These are phyloP conservation scores for Brachionus koreanus DNA, from an alignment of 1,140 invertebrate genomes.

Conservation along the genomic window DNA sequence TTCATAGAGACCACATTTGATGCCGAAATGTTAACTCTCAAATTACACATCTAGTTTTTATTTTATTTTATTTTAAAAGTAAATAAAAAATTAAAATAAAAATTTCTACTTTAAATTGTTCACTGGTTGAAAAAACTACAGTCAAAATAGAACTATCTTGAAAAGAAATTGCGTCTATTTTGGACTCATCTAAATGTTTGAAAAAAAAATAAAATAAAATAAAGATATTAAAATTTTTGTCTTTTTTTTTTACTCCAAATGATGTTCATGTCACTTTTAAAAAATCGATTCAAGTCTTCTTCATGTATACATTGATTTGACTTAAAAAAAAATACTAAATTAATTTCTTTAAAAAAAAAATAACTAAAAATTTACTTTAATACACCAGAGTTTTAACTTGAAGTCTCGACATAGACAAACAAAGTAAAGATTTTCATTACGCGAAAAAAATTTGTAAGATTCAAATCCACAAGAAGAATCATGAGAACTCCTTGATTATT, in stretches of 20 bases:
- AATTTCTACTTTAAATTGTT: neutral
- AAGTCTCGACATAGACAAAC: slow-evolving; percentile 28
- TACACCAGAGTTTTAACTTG: slow-evolving; percentile 32
- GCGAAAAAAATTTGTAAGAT: slow-evolving; percentile 30
- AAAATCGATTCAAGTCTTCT: slow-evolving; percentile 10
- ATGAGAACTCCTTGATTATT: neutral
- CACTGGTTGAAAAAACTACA: slow-evolving; percentile 10
- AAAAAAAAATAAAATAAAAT: neutral
- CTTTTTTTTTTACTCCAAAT: neutral
- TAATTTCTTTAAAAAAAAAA: neutral
- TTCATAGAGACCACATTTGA: neutral
- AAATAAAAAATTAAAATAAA: neutral
- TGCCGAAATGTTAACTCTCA: neutral
- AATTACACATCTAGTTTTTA: neutral
- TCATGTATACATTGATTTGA: neutral
- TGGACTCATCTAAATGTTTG: neutral
- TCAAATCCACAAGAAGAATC: slow-evolving; percentile 23
- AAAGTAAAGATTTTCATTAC: neutral
- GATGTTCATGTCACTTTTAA: neutral
- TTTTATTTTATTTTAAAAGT: neutral
- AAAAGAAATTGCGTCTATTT: slow-evolving; percentile 7
- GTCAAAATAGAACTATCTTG: neutral
- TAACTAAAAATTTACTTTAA: neutral
- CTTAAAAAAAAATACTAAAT: neutral
- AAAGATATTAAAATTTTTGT: neutral